A percentile compares a stretch with the other conserved stretches of the same genome.
phyloP scores from a whole-genome alignment of 2,888 invertebrate species.

The Hypercompe scribonia region DNA sequence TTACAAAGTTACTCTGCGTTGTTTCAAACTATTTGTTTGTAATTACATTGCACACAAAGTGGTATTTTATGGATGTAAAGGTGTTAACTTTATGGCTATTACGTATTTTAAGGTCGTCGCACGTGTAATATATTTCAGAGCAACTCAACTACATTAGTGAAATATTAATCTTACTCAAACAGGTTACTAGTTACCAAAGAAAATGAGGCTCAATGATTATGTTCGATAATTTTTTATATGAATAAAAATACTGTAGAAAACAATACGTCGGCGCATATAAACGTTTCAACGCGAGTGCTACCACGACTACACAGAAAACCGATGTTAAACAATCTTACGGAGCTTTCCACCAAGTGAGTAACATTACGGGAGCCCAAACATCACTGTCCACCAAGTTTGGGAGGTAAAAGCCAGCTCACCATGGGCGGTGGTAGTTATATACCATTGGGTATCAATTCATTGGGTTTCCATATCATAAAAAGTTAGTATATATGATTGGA shows the following conservation, averaged over 20 bases:
- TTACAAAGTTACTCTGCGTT: conserved; percentile 6
- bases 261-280: no score
- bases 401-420: no score
- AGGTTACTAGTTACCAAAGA: not conserved
- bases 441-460: no score
- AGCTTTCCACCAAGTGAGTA: no score
- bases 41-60: not conserved
- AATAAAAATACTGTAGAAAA: no score
- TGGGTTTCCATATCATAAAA: not conserved
- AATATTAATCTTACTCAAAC: not conserved
- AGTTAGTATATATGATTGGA: not conserved
- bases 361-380: no score
- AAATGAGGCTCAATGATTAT: not conserved
- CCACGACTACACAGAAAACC: no score
- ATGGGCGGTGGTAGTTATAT: not conserved
- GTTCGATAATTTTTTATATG: no score
- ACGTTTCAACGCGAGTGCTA: no score
- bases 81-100: not conserved
- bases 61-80: not conserved
- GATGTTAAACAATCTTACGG: no score
- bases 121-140: no score
- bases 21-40: not conserved
- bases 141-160: not conserved
- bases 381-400: no score
- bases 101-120: not conserved